Evolutionary conservation across 2,797 vertebrate genomes (phyloP), one percentile per base, ranked within the genome.

Genomic region (Calcarius lapponicus): DNA sequence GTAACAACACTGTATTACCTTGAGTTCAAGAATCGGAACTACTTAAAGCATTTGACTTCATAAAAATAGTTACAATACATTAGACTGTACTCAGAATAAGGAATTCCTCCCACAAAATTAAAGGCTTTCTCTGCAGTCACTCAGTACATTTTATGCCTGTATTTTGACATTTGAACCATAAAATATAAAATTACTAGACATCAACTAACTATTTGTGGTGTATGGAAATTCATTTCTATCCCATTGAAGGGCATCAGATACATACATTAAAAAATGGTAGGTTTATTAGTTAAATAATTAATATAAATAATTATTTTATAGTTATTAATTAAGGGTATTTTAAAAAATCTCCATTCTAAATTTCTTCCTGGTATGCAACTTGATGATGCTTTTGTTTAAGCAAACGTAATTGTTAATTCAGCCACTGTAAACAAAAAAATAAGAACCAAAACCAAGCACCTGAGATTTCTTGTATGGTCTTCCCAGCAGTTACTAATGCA

Each of bases 81-180:
- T 43, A 22, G 36, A 61, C 2, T 78, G 7, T 20, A 45, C 26
- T 67, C 64, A 85, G 40, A 81, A 79, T 36, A 82, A 70, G 50
- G 51, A 67, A 80, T 69, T 93, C 74, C n/a, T 75, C 86, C 60
- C 64, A 90, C 56, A 81, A 95, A 93, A 92, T 54, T 43, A 47
- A 86, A 81, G 71, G 40, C 17, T 80, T 76, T 62, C 56, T 40
- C 60, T 56, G 31, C 51, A 70, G n/a, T 76, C 70, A 45, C 31
- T 82, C 47, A 85, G 22, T n/a, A 88, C 29, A 36, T 88, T 85
- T 85, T 62, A 80, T 31, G 7, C 29, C 54, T 57, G 7, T 50
- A 92, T 65, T 93, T 85, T 79, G 71, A 89, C 47, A 65, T 10
- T 6, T 50, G 21, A 74, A 47, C 9, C 60, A 89, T 18, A 90